Conservation (phyloP, 2,113 vertebrate genomes). For the Cricetomys ansorgei region DNA sequence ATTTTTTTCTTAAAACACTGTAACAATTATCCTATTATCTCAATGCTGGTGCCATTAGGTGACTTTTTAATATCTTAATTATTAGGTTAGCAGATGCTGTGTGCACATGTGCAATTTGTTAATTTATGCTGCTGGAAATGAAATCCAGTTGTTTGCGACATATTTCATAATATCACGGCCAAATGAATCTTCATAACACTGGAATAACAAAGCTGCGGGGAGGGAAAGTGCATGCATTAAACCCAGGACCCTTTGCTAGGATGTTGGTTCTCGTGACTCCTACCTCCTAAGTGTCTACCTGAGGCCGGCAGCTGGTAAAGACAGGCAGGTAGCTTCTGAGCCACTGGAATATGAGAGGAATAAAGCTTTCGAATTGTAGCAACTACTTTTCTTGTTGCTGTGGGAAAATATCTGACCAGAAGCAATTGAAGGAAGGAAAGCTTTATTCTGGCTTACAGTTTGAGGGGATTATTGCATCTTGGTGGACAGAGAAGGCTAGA, state of each 20-base stretch:
- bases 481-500: too few species aligned
- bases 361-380: background rate
- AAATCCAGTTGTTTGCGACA: constrained; percentile 71
- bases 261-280: background rate
- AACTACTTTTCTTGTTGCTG: background rate
- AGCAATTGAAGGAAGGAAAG: background rate
- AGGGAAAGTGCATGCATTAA: background rate
- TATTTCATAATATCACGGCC: constrained; percentile 78
- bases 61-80: constrained; percentile 75
- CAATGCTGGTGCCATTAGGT: constrained; percentile 60
- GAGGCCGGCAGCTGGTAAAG: background rate
- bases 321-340: background rate
- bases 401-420: background rate
- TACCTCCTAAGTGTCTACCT: background rate
- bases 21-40: constrained; percentile 72
- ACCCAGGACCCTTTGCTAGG: background rate
- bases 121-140: constrained; percentile 63
- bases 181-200: constrained; percentile 12
- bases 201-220: background rate
- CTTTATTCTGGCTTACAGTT: background rate
- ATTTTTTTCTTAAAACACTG: background rate
- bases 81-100: constrained; percentile 64
- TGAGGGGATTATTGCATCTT: background rate
- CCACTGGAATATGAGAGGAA: background rate
- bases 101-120: constrained; percentile 76